Evolutionary conservation across 2,113 vertebrate species (phyloP).

Genomic region (Dasyurus viverrinus): DNA sequence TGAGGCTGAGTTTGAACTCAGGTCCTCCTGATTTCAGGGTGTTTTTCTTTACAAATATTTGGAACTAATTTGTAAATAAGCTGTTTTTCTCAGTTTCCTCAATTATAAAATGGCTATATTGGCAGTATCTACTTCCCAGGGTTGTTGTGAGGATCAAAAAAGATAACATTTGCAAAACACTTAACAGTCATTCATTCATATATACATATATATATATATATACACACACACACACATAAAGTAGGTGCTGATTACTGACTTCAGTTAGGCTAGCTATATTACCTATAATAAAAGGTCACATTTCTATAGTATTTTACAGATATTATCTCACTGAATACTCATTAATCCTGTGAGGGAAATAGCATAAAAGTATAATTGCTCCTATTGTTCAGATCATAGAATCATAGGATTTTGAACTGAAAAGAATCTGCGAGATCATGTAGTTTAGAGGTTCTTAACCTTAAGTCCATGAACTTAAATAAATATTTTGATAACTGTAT

Average conservation of each 20-base stretch:
- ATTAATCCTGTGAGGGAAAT: neutral
- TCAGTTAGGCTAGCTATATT: neutral
- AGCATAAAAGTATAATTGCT: neutral
- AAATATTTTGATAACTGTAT: neutral
- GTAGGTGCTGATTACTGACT: neutral
- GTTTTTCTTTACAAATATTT: too few species aligned
- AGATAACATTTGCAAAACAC: neutral
- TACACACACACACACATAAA: accelerated
- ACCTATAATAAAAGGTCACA: neutral
- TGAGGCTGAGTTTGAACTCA: too few species aligned
- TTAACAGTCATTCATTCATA: neutral
- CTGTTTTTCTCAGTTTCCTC: neutral
- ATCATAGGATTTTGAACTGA: neutral
- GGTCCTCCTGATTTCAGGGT: too few species aligned
- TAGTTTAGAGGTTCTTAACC: neutral
- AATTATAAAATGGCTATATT: neutral
- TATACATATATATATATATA: neutral
- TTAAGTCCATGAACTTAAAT: neutral
- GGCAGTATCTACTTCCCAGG: neutral
- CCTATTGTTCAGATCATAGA: neutral
- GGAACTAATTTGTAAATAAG: too few species aligned
- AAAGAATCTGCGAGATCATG: neutral
- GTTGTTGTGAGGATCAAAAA: neutral
- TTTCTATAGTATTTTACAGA: neutral
- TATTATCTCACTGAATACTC: neutral